phyloP scores from a whole-genome alignment of 2,113 vertebrate genomes.

The Gymnarchus niloticus region DNA sequence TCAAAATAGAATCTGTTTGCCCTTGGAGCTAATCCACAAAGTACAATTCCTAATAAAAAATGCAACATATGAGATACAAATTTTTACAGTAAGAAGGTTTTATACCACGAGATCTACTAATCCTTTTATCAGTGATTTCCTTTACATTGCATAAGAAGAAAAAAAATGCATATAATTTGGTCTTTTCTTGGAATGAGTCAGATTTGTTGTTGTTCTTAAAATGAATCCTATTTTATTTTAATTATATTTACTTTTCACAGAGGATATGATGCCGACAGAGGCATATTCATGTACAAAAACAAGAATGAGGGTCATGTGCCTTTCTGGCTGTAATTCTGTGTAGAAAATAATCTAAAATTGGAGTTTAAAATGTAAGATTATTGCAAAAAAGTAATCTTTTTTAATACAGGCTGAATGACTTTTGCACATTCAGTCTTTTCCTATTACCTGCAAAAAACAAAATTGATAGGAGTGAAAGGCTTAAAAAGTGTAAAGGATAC shows the following conservation, averaged over 20 bases:
- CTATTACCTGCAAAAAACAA: not conserved
- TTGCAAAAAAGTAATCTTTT: conserved; percentile 17
- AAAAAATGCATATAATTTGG: not conserved
- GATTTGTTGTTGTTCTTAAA: not conserved
- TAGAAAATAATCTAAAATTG: conserved; percentile 32
- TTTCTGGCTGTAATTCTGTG: not conserved
- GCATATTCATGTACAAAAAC: not conserved
- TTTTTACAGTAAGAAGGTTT: not conserved
- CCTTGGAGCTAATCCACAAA: not conserved
- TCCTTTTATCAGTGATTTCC: not conserved
- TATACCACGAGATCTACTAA: not conserved
- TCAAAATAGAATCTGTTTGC: not conserved
- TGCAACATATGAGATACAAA: not conserved
- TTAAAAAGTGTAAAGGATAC: not conserved
- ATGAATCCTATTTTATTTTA: not conserved
- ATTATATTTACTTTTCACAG: not conserved
- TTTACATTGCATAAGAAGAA: not conserved
- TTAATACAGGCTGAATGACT: conserved; percentile 14
- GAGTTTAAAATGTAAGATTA: conserved; percentile 28
- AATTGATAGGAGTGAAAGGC: not conserved
- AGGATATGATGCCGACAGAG: not conserved
- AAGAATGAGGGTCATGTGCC: not conserved
- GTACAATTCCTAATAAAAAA: not conserved
- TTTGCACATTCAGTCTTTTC: conserved; percentile 12
- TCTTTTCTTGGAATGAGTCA: not conserved